phyloP scores from a whole-genome alignment of 2,797 vertebrate genomes.

The Acanthurus leucopareius region DNA sequence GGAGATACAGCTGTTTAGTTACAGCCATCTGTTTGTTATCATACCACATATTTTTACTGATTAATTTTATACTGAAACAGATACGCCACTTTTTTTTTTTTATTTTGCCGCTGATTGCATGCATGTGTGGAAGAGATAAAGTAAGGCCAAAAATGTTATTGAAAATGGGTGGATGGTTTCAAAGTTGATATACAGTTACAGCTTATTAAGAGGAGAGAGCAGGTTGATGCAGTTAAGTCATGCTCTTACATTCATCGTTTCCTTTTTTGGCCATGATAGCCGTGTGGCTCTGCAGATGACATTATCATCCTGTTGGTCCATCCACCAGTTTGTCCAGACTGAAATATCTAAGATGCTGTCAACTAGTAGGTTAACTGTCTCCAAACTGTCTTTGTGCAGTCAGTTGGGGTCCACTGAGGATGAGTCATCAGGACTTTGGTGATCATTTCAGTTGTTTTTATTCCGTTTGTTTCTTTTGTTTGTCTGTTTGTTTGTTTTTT shows the following conservation, averaged over 20 bases:
- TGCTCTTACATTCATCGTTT: background rate
- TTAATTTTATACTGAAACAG: constrained; percentile 9
- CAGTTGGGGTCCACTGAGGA: background rate
- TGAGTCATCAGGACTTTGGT: background rate
- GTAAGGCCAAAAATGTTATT: background rate
- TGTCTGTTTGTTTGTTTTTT: too few relatives aligned
- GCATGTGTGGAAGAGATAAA: background rate
- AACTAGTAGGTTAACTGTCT: background rate
- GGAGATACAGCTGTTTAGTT: constrained; percentile 45
- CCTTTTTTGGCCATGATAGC: background rate
- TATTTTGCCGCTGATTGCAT: constrained; percentile 7
- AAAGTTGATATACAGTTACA: background rate
- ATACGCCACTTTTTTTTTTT: background rate
- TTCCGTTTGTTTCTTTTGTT: too few relatives aligned
- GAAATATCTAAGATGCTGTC: background rate
- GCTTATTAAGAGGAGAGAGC: background rate
- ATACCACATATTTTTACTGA: constrained; percentile 32
- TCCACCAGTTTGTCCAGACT: background rate
- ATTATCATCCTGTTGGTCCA: too few relatives aligned
- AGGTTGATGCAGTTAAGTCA: background rate
- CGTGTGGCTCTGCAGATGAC: background rate
- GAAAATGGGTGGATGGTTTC: background rate
- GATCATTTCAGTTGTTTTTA: background rate
- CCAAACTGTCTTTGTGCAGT: background rate
- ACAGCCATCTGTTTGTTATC: constrained; percentile 19